phyloP scores from a whole-genome alignment of 1,140 invertebrate genomes.

The Glossosoma conforme region DNA sequence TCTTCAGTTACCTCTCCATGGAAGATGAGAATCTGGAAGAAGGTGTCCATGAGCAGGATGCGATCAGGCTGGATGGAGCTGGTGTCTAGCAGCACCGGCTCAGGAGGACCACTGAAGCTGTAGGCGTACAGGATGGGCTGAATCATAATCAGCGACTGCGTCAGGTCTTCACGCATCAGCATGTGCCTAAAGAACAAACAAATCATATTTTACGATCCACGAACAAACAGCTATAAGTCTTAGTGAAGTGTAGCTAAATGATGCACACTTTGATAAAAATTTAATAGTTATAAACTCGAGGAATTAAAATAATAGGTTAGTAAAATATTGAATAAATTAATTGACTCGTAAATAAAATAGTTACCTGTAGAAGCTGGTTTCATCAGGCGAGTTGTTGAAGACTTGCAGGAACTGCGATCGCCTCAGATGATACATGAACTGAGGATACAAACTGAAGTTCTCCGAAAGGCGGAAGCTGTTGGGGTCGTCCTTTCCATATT shows the following conservation, averaged over 20 bases:
- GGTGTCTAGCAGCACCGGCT: conserved; percentile 95
- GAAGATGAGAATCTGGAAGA: conserved; percentile 99
- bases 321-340: background rate
- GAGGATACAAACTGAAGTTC: conserved; percentile 97
- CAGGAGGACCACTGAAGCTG: conserved; percentile 95
- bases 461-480: conserved; percentile 93
- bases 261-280: background rate
- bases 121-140: conserved; percentile 99
- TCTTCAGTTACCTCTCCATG: conserved; percentile 83
- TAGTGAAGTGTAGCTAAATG: conserved; percentile 19
- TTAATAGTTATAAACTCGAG: conserved; percentile 1
- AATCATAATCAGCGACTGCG: conserved; percentile 98
- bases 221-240: no score
- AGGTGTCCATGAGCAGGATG: conserved; percentile 99
- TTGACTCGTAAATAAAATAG: conserved; percentile 1
- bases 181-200: conserved; percentile 76
- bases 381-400: conserved; percentile 99
- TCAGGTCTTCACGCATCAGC: conserved; percentile 94
- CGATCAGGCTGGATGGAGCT: conserved; percentile 95
- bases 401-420: conserved; percentile 99
- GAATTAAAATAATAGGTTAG: background rate
- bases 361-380: conserved; percentile 97
- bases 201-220: no score
- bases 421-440: conserved; percentile 99
- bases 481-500: conserved; percentile 96